Percentiles rank a stretch among this genome's conserved stretches.
Evolutionary conservation across 2,888 invertebrate genomes (phyloP).

Genomic region (Ichneumon xanthorius): DNA sequence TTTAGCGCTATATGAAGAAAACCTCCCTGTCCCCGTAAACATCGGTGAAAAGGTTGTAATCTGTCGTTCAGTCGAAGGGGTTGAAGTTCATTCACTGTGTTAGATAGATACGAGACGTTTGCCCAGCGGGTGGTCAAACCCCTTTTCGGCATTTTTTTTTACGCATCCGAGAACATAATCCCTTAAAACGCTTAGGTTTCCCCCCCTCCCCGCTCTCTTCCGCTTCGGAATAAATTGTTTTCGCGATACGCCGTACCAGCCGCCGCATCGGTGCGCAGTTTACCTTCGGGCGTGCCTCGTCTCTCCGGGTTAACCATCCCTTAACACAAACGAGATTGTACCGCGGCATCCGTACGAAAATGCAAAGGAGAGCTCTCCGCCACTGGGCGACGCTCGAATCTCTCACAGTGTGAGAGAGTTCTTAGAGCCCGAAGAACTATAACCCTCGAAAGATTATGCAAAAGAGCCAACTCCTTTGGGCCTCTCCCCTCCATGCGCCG

Average conservation of each 20-base stretch:
- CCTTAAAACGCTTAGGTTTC: conserved; percentile 83
- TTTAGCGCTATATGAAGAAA: conserved; percentile 54
- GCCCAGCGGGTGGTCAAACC: conserved; percentile 85
- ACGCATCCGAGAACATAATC: conserved; percentile 84
- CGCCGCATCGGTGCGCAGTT: conserved; percentile 39
- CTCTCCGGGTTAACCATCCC: conserved; percentile 19
- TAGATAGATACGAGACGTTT: conserved; percentile 70
- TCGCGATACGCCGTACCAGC: background rate
- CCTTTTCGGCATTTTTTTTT: conserved; percentile 80
- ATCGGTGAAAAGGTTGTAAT: conserved; percentile 67
- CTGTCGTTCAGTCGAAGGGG: conserved; percentile 56
- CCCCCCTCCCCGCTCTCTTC: conserved; percentile 44
- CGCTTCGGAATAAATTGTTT: conserved; percentile 63
- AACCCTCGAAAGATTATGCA: conserved; percentile 79
- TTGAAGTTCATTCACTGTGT: background rate
- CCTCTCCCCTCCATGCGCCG: conserved; percentile 54
- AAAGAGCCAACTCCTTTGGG: conserved; percentile 66
- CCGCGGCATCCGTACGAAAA: conserved; percentile 34
- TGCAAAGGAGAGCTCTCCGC: background rate
- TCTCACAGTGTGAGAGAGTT: conserved; percentile 71
- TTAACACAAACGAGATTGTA: background rate
- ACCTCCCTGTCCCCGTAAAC: conserved; percentile 66
- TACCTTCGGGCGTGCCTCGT: conserved; percentile 6
- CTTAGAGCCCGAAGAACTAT: conserved; percentile 71
- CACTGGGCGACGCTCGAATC: background rate